Evolutionary conservation across 2,113 vertebrate genomes (phyloP).

Genomic region (Oryzias javanicus): DNA sequence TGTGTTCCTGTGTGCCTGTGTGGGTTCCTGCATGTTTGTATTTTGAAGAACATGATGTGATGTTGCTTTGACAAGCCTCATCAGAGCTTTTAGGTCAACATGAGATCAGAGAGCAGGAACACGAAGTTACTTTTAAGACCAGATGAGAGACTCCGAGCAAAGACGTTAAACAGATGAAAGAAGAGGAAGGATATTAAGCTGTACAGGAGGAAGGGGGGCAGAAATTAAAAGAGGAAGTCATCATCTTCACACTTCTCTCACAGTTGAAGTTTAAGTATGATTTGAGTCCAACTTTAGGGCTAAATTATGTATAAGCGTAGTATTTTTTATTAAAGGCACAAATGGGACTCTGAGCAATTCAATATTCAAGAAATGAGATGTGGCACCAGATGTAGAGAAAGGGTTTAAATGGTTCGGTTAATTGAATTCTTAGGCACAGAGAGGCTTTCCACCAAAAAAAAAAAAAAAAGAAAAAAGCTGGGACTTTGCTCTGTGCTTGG

Average conservation of each 20-base stretch:
- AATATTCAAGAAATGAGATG: constrained; percentile 47
- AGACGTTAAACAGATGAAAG: constrained; percentile 41
- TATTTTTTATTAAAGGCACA: constrained; percentile 57
- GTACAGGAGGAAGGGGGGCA: constrained; percentile 29
- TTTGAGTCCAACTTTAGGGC: constrained; percentile 43
- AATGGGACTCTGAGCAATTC: constrained; percentile 40
- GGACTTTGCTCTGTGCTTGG: constrained; percentile 20
- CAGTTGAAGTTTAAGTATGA: constrained; percentile 22
- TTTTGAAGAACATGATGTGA: constrained; percentile 59
- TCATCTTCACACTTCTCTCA: constrained; percentile 28
- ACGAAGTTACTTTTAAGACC: constrained; percentile 39
- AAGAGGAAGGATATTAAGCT: constrained; percentile 27
- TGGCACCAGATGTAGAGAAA: constrained; percentile 40
- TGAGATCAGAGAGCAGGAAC: constrained; percentile 37
- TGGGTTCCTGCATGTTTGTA: constrained; percentile 20
- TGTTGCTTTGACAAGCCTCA: constrained; percentile 62
- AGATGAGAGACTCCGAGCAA: constrained; percentile 24
- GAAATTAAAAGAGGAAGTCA: constrained; percentile 42
- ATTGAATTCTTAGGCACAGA: constrained; percentile 52
- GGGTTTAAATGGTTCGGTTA: constrained; percentile 47
- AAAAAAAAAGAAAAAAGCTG: constrained; percentile 14
- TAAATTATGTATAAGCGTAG: constrained; percentile 56
- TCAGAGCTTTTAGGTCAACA: constrained; percentile 69
- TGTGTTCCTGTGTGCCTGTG: constrained; percentile 17
- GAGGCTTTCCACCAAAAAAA: constrained; percentile 30